A percentile compares a stretch with the other conserved stretches of the same genome.
Evolutionary conservation across 2,888 invertebrate genomes (phyloP).

Genomic region (Drosophila neonasuta): DNA sequence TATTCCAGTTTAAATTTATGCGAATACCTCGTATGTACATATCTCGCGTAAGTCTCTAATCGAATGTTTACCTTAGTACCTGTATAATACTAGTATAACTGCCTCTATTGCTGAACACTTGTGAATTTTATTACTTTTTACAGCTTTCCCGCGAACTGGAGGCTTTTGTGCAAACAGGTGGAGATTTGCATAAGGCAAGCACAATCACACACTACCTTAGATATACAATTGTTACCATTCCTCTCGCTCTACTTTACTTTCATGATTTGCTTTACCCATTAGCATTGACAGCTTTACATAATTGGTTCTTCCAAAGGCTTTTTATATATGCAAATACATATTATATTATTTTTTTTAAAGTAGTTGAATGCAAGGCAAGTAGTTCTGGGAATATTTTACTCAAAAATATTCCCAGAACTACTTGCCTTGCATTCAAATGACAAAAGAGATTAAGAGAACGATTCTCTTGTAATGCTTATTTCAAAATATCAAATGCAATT

Average conservation of each 20-base stretch:
- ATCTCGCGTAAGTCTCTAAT: constrained; percentile 25
- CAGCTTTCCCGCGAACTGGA: constrained; percentile 30
- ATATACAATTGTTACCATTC: constrained; percentile 23
- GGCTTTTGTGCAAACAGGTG: constrained; percentile 44
- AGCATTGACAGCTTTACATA: constrained; percentile 25
- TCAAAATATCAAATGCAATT: too few species aligned
- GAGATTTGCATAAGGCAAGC: constrained; percentile 30
- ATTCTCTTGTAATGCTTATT: too few species aligned
- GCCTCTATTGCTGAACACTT: constrained; percentile 29
- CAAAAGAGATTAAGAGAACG: too few species aligned
- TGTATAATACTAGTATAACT: constrained; percentile 15
- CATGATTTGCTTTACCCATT: constrained; percentile 27
- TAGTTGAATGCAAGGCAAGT: neutral
- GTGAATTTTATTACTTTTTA: constrained; percentile 48
- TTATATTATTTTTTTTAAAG: neutral
- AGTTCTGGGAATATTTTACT: too few species aligned
- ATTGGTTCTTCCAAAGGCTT: neutral
- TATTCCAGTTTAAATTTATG: constrained; percentile 5
- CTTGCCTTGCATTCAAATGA: neutral
- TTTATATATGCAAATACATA: too few species aligned
- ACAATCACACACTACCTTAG: constrained; percentile 1
- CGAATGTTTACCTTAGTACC: constrained; percentile 31
- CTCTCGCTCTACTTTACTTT: constrained; percentile 1
- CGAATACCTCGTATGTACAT: constrained; percentile 2
- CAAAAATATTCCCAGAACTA: too few species aligned